Base-by-base conservation (phyloP, 2,888 invertebrate genomes). In the Acanthococcus lagerstroemiae region DNA sequence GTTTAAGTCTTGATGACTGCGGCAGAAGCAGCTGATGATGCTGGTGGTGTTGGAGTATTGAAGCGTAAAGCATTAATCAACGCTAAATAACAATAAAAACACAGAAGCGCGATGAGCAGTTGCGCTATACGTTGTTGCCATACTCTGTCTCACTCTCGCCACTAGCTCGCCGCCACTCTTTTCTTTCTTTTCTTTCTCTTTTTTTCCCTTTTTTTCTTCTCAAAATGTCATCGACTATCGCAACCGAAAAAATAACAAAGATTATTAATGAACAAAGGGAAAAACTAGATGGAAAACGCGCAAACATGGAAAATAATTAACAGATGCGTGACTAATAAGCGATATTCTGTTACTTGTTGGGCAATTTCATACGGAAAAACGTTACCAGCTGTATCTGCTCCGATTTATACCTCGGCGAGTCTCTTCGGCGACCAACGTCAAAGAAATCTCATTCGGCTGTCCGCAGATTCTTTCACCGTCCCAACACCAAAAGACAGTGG, bases 221-320 rank as follows among this genome's bases (percentile, higher is more conserved):
- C n/a, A 58, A 45, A 58, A 58, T 58, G 58, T 58, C 58, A 58
- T 58, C 58, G 58, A 58, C 58, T 58, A 58, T 58, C 45, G 58
- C 26, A 27, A 55, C 37, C 55, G 30, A 55, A 55, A 55, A 55
- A 55, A 55, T 21, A 30, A 24, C 46, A 58, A 48, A 58, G 58
- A 58, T 58, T 58, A 58, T 58, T 58, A 58, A 58, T 58, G 58
- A 58, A 58, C 58, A 58, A 58, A 58, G 58, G 26, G 58, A 58
- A 58, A 46, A 58, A 24, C 55, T 58, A 58, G 48, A 58, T 45
- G 58, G 25, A 58, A 58, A 58, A 58, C 58, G 58, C 58, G 58
- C 58, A 58, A 58, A 58, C 58, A 58, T 58, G 58, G 58, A 58
- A 58, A 58, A 58, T 58, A 58, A 58, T 58, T 58, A 58, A 58